A percentile compares a stretch with the other conserved stretches of the same genome.
Evolutionary conservation across 2,888 invertebrate species (phyloP).

Genomic region (Caenorhabditis imperialis): DNA sequence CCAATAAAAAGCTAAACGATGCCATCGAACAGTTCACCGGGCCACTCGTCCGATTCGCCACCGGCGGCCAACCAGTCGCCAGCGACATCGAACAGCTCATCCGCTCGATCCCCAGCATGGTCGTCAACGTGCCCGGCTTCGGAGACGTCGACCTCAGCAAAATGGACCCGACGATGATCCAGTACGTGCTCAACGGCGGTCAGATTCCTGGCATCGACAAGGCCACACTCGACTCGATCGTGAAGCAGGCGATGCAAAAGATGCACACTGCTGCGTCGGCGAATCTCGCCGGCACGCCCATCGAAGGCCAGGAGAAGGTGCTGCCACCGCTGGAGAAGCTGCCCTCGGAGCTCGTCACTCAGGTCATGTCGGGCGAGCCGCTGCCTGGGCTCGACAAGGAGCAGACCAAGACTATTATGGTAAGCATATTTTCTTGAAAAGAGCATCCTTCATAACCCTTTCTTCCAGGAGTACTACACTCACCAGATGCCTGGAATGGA

Average conservation of each 20-base stretch:
- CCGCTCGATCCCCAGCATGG: conserved; percentile 73
- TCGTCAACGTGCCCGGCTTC: conserved; percentile 76
- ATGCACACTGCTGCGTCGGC: conserved; percentile 71
- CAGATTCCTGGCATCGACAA: conserved; percentile 75
- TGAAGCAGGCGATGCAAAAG: conserved; percentile 70
- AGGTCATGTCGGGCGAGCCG: conserved; percentile 63
- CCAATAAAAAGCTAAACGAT: conserved; percentile 59
- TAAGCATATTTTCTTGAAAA: no score
- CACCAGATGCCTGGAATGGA: conserved; percentile 59
- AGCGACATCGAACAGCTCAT: conserved; percentile 69
- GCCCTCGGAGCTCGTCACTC: conserved; percentile 64
- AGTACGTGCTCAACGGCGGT: conserved; percentile 75
- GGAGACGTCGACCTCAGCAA: conserved; percentile 75
- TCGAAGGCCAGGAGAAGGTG: conserved; percentile 50
- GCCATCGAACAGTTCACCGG: conserved; percentile 72
- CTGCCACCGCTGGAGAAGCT: conserved; percentile 68
- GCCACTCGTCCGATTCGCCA: conserved; percentile 71
- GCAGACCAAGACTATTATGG: conserved; percentile 69
- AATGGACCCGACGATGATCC: conserved; percentile 72
- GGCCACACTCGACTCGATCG: conserved; percentile 70
- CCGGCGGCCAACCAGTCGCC: conserved; percentile 68
- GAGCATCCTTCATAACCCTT: not conserved
- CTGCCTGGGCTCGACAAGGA: conserved; percentile 66
- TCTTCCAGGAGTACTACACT: conserved; percentile 68
- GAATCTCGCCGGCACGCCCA: conserved; percentile 57